Percentiles rank a stretch among this genome's conserved stretches.
Conservation (phyloP, 2,113 vertebrate genomes). For the Callorhinus ursinus region DNA sequence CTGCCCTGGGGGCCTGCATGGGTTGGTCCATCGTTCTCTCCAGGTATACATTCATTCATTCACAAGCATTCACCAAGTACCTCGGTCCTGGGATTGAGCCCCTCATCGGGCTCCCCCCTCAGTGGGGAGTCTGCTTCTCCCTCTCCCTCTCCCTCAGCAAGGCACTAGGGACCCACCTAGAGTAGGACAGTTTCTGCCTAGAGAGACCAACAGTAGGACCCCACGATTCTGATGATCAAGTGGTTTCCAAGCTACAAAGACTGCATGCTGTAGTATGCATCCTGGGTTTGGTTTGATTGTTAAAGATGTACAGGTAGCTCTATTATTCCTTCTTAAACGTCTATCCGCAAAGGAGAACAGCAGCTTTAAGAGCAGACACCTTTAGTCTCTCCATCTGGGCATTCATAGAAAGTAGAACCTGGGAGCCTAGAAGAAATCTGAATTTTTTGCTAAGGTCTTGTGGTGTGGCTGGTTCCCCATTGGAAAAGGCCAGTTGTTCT, state of each 20-base stretch:
- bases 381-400: not conserved
- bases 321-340: constrained; percentile 2
- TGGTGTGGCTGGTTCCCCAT: not conserved
- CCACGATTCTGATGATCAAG: not conserved
- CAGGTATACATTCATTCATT: not conserved
- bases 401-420: constrained; percentile 36
- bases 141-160: not conserved
- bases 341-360: not conserved
- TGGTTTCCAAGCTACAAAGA: constrained; percentile 14
- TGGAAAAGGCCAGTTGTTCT: not conserved
- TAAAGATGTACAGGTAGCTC: not conserved
- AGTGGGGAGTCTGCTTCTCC: too few relatives aligned
- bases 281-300: not conserved
- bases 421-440: not conserved
- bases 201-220: not conserved
- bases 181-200: not conserved
- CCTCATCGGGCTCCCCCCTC: too few relatives aligned
- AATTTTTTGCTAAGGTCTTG: constrained; percentile 35
- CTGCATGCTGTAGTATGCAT: not conserved
- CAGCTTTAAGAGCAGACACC: not conserved
- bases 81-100: too few relatives aligned
- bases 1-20: not conserved
- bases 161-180: not conserved
- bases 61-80: not conserved
- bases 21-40: not conserved